Conservation (phyloP, 2,888 invertebrate species). For the Aphrophora alni region DNA sequence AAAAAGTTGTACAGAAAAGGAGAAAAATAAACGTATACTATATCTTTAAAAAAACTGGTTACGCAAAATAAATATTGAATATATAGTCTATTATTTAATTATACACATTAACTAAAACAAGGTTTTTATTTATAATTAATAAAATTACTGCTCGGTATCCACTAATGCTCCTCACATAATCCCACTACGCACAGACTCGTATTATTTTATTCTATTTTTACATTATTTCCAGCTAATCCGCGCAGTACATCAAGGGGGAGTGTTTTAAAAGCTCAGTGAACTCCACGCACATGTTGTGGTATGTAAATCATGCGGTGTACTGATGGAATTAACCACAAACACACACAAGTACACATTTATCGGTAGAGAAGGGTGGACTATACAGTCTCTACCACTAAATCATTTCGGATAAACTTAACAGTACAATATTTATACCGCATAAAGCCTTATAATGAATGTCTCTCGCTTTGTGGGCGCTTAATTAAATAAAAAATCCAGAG, state of each 20-base stretch:
- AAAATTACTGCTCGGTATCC: too few relatives aligned
- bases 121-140: too few relatives aligned
- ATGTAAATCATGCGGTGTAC: slow-evolving; percentile 9
- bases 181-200: background rate
- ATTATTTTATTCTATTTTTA: background rate
- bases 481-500: too few relatives aligned
- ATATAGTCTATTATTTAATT: too few relatives aligned
- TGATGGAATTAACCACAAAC: slow-evolving; percentile 2
- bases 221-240: background rate
- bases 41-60: too few relatives aligned
- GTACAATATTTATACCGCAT: too few relatives aligned
- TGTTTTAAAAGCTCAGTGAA: background rate
- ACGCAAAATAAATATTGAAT: too few relatives aligned
- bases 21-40: too few relatives aligned
- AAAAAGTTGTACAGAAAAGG: too few relatives aligned
- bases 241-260: background rate
- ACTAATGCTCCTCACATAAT: background rate
- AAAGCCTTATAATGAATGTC: too few relatives aligned
- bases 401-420: background rate
- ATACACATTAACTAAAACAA: too few relatives aligned
- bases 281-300: background rate
- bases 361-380: background rate
- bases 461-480: too few relatives aligned
- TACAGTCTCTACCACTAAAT: background rate
- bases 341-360: background rate